These are phyloP conservation scores for Aix galericulata DNA, from an alignment of 2,113 vertebrate species.

Conservation along the genomic window DNA sequence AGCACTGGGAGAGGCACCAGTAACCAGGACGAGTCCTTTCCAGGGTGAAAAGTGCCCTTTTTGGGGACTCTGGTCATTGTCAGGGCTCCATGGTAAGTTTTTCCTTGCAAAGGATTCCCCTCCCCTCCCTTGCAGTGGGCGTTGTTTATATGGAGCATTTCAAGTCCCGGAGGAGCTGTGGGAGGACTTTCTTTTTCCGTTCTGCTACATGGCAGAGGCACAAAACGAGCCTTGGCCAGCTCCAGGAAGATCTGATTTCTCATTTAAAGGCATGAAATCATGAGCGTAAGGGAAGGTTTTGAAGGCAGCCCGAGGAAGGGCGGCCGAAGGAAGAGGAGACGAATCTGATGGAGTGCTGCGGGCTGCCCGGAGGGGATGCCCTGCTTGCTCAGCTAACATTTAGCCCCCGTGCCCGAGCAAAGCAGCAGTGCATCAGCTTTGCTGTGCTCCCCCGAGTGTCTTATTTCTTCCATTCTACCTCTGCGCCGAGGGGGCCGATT, in stretches of 20 bases:
- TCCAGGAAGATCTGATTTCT: constrained; percentile 53
- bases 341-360: not conserved
- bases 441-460: not conserved
- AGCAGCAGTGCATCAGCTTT: not conserved
- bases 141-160: constrained; percentile 73
- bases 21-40: not conserved
- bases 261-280: constrained; percentile 42
- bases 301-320: not conserved
- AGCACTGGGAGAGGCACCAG: not conserved
- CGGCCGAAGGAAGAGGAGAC: not conserved
- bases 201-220: constrained; percentile 66
- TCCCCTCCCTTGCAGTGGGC: constrained; percentile 71
- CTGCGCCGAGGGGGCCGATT: not conserved
- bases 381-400: not conserved
- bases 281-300: not conserved
- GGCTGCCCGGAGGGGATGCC: not conserved
- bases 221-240: constrained; percentile 65
- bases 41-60: not conserved
- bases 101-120: constrained; percentile 66
- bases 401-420: not conserved
- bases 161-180: constrained; percentile 69
- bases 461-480: not conserved
- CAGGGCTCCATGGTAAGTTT: constrained; percentile 57
- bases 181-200: constrained; percentile 71
- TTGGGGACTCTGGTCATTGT: constrained; percentile 12